Evolutionary conservation across 2,888 invertebrate genomes (phyloP).

Genomic region (Rhorus exstirpatorius): DNA sequence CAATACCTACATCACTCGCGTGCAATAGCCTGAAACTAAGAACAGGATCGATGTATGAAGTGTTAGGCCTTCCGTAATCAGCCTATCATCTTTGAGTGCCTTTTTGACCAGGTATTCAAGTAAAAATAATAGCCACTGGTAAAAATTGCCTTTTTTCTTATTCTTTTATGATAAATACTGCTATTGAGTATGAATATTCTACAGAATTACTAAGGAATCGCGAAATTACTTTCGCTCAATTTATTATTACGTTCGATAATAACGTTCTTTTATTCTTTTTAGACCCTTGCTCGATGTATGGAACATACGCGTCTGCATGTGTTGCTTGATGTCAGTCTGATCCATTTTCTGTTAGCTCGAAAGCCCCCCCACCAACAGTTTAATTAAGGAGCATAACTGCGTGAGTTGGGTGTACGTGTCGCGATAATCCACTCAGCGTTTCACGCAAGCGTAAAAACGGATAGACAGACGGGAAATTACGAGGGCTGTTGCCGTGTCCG

Average conservation of each 20-base stretch:
- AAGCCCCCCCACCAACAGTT: slow-evolving; percentile 37
- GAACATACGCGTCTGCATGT: slow-evolving; percentile 1
- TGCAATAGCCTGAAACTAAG: no score
- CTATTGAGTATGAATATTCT: no score
- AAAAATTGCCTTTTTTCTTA: no score
- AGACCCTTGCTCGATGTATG: background rate
- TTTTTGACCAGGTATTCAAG: no score
- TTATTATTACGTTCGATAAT: background rate
- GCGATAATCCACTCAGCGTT: slow-evolving; percentile 65
- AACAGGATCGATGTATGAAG: no score
- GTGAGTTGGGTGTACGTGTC: slow-evolving; percentile 59
- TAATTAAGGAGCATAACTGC: slow-evolving; percentile 65
- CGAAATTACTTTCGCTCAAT: background rate
- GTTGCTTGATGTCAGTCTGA: slow-evolving; percentile 1
- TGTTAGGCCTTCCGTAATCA: no score
- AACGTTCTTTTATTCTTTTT: background rate
- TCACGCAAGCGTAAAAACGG: slow-evolving; percentile 67
- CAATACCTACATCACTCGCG: no score
- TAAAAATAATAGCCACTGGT: no score
- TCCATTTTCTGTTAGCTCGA: slow-evolving; percentile 22
- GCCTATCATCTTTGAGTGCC: no score
- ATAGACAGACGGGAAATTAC: slow-evolving; percentile 68
- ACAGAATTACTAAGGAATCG: background rate
- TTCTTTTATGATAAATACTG: no score
- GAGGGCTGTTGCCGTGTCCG: slow-evolving; percentile 55